Evolutionary conservation across 2,797 vertebrate genomes (phyloP), one percentile per base, ranked within the genome.

Genomic region (Danio jaintianensis): DNA sequence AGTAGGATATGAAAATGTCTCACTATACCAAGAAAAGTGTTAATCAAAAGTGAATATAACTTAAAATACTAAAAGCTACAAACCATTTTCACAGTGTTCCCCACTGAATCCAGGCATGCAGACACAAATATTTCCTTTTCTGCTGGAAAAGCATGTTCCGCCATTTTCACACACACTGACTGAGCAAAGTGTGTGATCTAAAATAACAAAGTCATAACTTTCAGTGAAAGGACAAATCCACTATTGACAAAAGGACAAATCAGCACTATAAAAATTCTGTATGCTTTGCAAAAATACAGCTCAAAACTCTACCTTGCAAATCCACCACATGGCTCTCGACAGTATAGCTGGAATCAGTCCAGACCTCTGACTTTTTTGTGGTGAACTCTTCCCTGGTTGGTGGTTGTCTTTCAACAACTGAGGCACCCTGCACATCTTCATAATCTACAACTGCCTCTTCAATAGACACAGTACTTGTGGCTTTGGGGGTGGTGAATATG

Each of bases 31-130:
- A 10, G 1, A 43, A 12, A 11, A 42, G 43, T 40, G 20, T n/a
- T 52, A 0, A 43, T 56, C 15, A 72, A 45, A 61, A 62, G 22
- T 61, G 6, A 72, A 50, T 43, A 40, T 42, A 36, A 16, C 2
- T 20, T 4, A 67, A 53, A 48, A 22, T 15, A 29, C 12, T 22
- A 43, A 64, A 64, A 52, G 50, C 43, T 64, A 22, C 52, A 15
- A 85, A 99, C 97, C 97, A 87, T 94, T 93, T 87, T 98, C 95
- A 90, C 97, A 99, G 73, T 80, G 91, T 68, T 91, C 92, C 0
- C 97, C 97, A 0, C 43, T 94, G 91, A 91, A 98, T 78, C 97
- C 97, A 40, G 96, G 93, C 82, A 95, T 86, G 82, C 97, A 99
- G 15, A 92, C 86, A 20, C 97, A 98, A 36, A 94, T 87, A 13